Conservation (phyloP, 2,888 invertebrate genomes). For the Drosophila peninsularis region DNA sequence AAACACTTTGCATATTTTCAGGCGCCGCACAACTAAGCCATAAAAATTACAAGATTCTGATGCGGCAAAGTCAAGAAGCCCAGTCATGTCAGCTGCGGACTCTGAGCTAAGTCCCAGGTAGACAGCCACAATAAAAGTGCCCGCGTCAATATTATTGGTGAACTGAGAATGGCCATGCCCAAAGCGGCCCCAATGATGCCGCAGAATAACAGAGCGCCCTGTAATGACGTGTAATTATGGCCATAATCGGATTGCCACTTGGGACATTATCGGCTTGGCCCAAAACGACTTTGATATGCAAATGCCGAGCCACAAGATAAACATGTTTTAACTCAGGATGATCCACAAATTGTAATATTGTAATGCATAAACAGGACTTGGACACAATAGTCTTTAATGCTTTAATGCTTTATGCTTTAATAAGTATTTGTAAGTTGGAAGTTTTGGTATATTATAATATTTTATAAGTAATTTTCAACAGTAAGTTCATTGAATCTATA, state of each 20-base stretch:
- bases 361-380: neutral
- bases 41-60: conserved; percentile 66
- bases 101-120: conserved; percentile 78
- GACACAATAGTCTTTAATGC: neutral
- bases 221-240: conserved; percentile 83
- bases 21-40: conserved; percentile 68
- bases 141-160: conserved; percentile 69
- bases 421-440: neutral
- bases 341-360: neutral
- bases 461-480: too few relatives aligned
- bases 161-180: conserved; percentile 4
- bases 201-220: conserved; percentile 76
- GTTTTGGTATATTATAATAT: too few relatives aligned
- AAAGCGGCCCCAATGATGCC: conserved; percentile 24
- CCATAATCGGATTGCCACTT: conserved; percentile 82
- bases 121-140: conserved; percentile 64
- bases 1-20: conserved; percentile 76
- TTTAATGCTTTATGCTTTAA: neutral
- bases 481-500: too few relatives aligned
- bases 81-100: conserved; percentile 82
- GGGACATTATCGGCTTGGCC: conserved; percentile 54
- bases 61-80: conserved; percentile 56
- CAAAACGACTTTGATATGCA: conserved; percentile 75
- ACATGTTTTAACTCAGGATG: neutral
- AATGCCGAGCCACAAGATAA: conserved; percentile 51